Evolutionary conservation across 2,888 invertebrate species (phyloP), one percentile per base, ranked within the genome.

Genomic region (Odiellus spinosus): DNA sequence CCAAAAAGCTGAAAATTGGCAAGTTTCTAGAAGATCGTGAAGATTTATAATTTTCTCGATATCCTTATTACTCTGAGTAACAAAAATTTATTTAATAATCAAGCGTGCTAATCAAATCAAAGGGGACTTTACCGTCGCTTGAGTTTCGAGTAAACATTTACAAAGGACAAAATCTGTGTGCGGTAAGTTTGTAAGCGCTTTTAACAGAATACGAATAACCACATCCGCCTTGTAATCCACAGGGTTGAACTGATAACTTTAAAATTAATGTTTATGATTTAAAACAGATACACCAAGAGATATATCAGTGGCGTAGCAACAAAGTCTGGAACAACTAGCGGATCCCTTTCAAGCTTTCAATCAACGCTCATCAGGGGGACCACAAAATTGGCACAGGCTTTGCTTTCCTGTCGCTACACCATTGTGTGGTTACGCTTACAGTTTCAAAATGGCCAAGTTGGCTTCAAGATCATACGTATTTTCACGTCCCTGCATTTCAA

Each of bases 81-180:
- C 26, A 26, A 8, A 8, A 8, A 26, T 26, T 26, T 6, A 26
- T 26, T 6, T 26, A 26, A 26, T 26, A 26, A 26, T 26, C 5
- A 26, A 26, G n/a, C n/a, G n/a, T n/a, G n/a, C n/a, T n/a, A n/a
- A n/a, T n/a, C n/a, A n/a, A n/a, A n/a, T n/a, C n/a, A n/a, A n/a
- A n/a, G n/a, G n/a, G n/a, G 5, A 26, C 8, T 6, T 26, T 26
- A 26, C 26, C 26, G 26, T 26, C 8, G 26, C 26, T 26, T 26
- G 46, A 49, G 86, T 83, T 55, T 85, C 80, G 49, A 98, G 73
- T 47, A 98, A 75, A 66, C 93, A 96, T 69, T 98, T 98, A 71
- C 96, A 98, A 55, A 98, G 72, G 41, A 91, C 88, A 63, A 96
- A 95, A 68, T 98, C 98, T 8, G 95, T 87, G 62, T 95, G 90